Percentiles rank a stretch among this genome's conserved stretches.
phyloP scores from a whole-genome alignment of 2,888 invertebrate genomes.

The Meteorus cinctellus region DNA sequence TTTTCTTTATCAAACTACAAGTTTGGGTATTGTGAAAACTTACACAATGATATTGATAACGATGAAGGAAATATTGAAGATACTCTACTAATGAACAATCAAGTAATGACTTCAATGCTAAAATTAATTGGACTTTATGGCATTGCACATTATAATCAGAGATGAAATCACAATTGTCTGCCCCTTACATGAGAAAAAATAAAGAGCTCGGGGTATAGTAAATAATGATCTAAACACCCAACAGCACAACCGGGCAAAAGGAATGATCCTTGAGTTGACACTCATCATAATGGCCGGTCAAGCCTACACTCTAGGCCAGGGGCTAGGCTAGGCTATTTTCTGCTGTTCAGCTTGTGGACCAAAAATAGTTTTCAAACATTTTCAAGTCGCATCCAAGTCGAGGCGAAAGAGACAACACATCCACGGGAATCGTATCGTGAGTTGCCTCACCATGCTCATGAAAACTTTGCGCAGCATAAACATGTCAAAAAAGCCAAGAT shows the following conservation, averaged over 20 bases:
- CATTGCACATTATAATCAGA: too few species aligned
- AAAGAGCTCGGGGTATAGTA: too few species aligned
- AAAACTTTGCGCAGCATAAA: background rate
- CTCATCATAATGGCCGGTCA: slow-evolving; percentile 59
- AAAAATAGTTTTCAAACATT: slow-evolving; percentile 64
- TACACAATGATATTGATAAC: too few species aligned
- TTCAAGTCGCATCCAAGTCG: slow-evolving; percentile 20
- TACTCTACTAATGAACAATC: too few species aligned
- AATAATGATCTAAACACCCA: too few species aligned
- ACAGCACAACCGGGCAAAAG: slow-evolving; percentile 27
- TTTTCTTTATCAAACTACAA: too few species aligned
- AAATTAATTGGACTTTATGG: too few species aligned
- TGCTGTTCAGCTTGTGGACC: slow-evolving; percentile 66
- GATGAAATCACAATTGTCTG: too few species aligned
- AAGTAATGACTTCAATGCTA: too few species aligned
- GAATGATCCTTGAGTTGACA: slow-evolving; percentile 39
- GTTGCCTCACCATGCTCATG: background rate
- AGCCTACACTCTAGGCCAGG: slow-evolving; percentile 71
- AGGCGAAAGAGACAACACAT: background rate
- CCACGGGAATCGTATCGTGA: background rate
- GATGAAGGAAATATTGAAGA: too few species aligned
- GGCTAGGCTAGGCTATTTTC: slow-evolving; percentile 71
- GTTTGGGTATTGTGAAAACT: too few species aligned
- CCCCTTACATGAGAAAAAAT: too few species aligned
- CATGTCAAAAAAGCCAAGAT: background rate